A percentile compares a stretch with the other conserved stretches of the same genome.
Conservation (phyloP, 2,888 invertebrate genomes). For the Drosophila falleni region DNA sequence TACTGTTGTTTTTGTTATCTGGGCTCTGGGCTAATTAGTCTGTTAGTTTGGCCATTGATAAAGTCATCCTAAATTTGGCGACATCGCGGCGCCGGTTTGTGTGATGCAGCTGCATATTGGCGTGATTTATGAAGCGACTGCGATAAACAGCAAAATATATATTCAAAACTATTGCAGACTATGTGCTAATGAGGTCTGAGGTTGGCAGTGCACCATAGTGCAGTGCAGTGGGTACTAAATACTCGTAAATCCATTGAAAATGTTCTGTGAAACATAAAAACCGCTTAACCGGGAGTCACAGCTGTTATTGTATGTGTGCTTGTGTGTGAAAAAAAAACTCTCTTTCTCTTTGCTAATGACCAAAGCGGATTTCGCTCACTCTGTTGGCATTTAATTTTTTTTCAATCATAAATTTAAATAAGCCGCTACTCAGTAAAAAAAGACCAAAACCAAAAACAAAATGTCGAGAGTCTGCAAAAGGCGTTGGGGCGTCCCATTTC, state of each 20-base stretch:
- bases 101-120: constrained; percentile 38
- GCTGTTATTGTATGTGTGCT: constrained; percentile 22
- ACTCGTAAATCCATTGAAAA: constrained; percentile 32
- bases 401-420: constrained; percentile 77
- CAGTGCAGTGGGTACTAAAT: constrained; percentile 25
- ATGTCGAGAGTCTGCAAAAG: constrained; percentile 14
- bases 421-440: constrained; percentile 48
- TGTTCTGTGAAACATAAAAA: constrained; percentile 42
- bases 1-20: constrained; percentile 24
- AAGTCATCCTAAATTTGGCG: constrained; percentile 16
- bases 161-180: constrained; percentile 52
- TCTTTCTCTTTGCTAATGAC: constrained; percentile 57
- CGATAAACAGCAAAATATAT: constrained; percentile 35
- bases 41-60: constrained; percentile 22
- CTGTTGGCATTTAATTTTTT: constrained; percentile 62
- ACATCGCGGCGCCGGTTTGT: constrained; percentile 45
- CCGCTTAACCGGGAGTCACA: constrained; percentile 53
- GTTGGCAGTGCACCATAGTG: constrained; percentile 17
- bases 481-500: constrained; percentile 44
- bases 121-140: constrained; percentile 49
- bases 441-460: neutral
- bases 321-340: constrained; percentile 12
- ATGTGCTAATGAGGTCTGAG: constrained; percentile 56
- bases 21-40: constrained; percentile 61
- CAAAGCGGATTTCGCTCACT: constrained; percentile 58